Evolutionary conservation across 2,113 vertebrate species (phyloP).

Genomic region (Steatornis caripensis): DNA sequence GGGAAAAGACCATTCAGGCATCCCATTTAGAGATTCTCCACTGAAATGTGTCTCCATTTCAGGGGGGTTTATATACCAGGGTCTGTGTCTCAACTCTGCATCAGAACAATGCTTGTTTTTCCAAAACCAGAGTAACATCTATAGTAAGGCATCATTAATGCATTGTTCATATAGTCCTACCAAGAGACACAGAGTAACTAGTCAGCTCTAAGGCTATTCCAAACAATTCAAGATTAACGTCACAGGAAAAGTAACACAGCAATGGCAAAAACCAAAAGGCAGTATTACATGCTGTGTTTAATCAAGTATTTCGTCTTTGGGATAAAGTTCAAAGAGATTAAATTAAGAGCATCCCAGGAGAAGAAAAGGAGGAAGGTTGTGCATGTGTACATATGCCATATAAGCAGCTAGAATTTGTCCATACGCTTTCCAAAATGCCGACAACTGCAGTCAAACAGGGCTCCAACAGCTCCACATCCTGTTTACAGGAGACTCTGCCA

Average conservation of each 20-base stretch:
- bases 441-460: not conserved
- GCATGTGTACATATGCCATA: rapidly evolving
- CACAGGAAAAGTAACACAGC: not conserved
- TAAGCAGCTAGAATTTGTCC: not conserved
- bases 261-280: not conserved
- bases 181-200: not conserved
- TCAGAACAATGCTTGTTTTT: not conserved
- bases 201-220: not conserved
- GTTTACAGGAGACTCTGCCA: not conserved
- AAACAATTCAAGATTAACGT: not conserved
- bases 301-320: not conserved
- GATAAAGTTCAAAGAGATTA: not conserved
- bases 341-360: not conserved
- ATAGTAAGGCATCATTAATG: not conserved
- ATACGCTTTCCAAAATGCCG: not conserved
- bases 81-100: not conserved
- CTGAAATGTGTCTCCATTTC: not conserved
- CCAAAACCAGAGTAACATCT: not conserved
- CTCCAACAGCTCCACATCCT: not conserved
- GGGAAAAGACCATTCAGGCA: not conserved
- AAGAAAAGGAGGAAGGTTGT: not conserved
- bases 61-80: not conserved
- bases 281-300: not conserved
- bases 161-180: not conserved
- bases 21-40: not conserved